A percentile compares a stretch with the other conserved stretches of the same genome.
Evolutionary conservation across 2,888 invertebrate genomes (phyloP).

Genomic region (Cephalotes varians): DNA sequence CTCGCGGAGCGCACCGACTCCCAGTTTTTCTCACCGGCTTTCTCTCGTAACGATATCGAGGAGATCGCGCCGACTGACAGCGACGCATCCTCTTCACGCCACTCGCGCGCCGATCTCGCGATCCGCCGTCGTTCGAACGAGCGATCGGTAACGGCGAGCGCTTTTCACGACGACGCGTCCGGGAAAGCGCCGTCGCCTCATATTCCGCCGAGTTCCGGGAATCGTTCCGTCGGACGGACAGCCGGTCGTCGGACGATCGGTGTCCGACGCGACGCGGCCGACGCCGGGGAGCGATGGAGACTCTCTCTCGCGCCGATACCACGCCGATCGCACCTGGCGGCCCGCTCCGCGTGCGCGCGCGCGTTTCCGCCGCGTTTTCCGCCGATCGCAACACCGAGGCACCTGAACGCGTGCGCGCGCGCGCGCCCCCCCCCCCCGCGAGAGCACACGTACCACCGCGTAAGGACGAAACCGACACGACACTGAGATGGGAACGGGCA

Average conservation of each 20-base stretch:
- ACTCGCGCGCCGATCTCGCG: neutral
- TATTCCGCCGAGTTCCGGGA: neutral
- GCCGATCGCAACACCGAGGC: neutral
- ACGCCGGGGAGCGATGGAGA: slow-evolving; percentile 2
- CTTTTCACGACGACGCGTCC: neutral
- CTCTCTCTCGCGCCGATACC: slow-evolving; percentile 24
- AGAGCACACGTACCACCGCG: slow-evolving; percentile 34
- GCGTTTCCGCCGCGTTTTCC: slow-evolving; percentile 24
- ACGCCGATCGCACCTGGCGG: neutral
- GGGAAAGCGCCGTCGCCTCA: neutral
- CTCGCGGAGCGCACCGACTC: neutral
- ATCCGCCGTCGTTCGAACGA: neutral
- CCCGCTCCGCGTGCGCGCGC: neutral
- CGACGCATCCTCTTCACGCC: neutral
- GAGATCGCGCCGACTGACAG: neutral
- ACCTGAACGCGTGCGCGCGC: slow-evolving; percentile 18
- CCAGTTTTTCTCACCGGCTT: neutral
- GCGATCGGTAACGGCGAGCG: neutral
- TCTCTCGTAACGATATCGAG: neutral
- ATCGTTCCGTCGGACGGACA: neutral
- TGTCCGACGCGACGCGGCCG: neutral
- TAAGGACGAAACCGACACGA: slow-evolving; percentile 72
- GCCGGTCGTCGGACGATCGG: neutral
- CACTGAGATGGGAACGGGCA: slow-evolving; percentile 75
- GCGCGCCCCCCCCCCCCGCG: slow-evolving; percentile 23